These are phyloP conservation scores for Drosophila austrosaltans DNA, from an alignment of 2,888 invertebrate species.

Conservation along the genomic window DNA sequence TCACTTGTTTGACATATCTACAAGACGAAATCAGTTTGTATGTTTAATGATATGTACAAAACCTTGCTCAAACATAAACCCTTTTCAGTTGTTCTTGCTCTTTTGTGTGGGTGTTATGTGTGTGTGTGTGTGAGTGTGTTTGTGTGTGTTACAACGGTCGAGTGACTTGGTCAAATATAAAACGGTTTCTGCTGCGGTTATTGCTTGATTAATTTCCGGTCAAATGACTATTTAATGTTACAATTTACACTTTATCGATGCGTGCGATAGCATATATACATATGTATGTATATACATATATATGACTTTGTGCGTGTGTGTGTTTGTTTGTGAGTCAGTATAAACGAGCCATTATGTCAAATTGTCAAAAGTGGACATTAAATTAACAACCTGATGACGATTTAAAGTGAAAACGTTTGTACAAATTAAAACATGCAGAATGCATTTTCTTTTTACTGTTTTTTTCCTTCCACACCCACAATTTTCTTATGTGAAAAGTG, in stretches of 20 bases:
- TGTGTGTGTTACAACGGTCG: slow-evolving; percentile 32
- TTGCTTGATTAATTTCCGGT: slow-evolving; percentile 81
- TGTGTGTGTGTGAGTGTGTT: slow-evolving; percentile 17
- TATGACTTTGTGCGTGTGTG: slow-evolving; percentile 11
- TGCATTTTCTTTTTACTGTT: slow-evolving; percentile 17
- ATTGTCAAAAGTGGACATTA: slow-evolving; percentile 50
- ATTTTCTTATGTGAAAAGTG: slow-evolving; percentile 36
- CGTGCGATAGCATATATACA: slow-evolving; percentile 25
- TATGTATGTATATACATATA: slow-evolving; percentile 23
- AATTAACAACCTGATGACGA: slow-evolving; percentile 29
- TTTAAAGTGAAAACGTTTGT: slow-evolving; percentile 34
- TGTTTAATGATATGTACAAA: slow-evolving; percentile 75
- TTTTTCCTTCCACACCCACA: slow-evolving; percentile 6
- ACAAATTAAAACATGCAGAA: background rate
- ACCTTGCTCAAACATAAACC: slow-evolving; percentile 63
- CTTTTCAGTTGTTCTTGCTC: slow-evolving; percentile 44
- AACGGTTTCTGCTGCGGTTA: slow-evolving; percentile 68
- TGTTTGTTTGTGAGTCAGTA: slow-evolving; percentile 40
- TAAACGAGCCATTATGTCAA: slow-evolving; percentile 64
- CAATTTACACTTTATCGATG: slow-evolving; percentile 80
- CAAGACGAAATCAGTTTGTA: slow-evolving; percentile 65
- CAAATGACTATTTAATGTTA: slow-evolving; percentile 79
- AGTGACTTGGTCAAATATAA: slow-evolving; percentile 71
- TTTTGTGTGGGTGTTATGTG: slow-evolving; percentile 20
- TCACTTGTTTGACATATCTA: slow-evolving; percentile 72